Evolutionary conservation across 2,888 invertebrate species (phyloP).

Genomic region (Drosophila yooni): DNA sequence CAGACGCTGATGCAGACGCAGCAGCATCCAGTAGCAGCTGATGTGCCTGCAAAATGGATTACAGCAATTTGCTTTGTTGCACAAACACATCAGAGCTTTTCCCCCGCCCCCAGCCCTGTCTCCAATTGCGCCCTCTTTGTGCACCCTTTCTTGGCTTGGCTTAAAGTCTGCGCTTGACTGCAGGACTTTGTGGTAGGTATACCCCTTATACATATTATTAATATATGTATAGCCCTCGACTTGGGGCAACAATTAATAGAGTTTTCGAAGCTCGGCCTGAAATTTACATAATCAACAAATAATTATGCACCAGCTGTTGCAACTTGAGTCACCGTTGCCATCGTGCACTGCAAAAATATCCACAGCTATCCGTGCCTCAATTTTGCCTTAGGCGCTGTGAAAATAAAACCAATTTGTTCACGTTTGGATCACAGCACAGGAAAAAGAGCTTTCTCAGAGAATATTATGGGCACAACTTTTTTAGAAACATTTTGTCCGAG

Average conservation of each 20-base stretch:
- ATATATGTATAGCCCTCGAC: constrained; percentile 23
- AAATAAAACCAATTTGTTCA: neutral
- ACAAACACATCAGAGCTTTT: constrained; percentile 54
- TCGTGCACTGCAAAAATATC: neutral
- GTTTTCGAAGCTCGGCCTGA: constrained; percentile 45
- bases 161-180: constrained; percentile 57
- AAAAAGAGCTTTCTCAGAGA: neutral
- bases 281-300: constrained; percentile 78
- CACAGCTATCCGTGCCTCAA: neutral
- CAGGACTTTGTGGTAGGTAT: constrained; percentile 1
- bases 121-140: neutral
- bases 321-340: constrained; percentile 14
- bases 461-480: neutral
- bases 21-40: constrained; percentile 65
- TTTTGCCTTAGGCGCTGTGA: neutral
- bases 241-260: constrained; percentile 67
- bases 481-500: neutral
- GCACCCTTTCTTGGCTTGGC: constrained; percentile 18
- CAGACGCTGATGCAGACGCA: constrained; percentile 3
- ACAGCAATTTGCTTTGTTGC: constrained; percentile 79
- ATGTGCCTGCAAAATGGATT: constrained; percentile 77
- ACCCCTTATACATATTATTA: constrained; percentile 14
- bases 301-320: constrained; percentile 74
- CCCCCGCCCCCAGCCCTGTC: neutral
- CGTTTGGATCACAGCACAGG: neutral